phyloP scores from a whole-genome alignment of 2,797 vertebrate genomes.

The Craterocephalus amniculus region DNA sequence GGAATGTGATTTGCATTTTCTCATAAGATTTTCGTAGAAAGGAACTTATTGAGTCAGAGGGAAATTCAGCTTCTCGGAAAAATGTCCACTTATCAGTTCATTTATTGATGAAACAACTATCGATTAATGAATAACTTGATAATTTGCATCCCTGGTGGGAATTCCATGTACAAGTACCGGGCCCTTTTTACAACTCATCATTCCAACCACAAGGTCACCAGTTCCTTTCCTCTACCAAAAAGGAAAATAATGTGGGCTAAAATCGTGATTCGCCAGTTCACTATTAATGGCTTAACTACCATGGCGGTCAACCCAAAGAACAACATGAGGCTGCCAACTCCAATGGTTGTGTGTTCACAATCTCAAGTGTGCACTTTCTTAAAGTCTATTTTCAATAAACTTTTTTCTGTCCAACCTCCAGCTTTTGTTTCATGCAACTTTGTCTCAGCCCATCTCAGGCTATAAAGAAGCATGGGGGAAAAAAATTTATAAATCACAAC shows the following conservation, averaged over 20 bases:
- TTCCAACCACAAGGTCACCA: neutral
- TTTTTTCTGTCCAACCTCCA: neutral
- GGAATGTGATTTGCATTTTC: too few relatives aligned
- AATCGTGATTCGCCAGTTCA: neutral
- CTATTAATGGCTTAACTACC: too few relatives aligned
- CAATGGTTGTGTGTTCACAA: neutral
- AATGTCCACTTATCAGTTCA: too few relatives aligned
- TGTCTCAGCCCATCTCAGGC: neutral
- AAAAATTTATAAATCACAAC: neutral
- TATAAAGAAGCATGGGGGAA: slow-evolving; percentile 2
- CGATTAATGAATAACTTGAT: too few relatives aligned
- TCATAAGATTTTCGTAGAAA: too few relatives aligned
- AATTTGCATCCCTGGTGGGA: too few relatives aligned
- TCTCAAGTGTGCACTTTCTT: neutral
- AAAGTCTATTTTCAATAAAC: too few relatives aligned
- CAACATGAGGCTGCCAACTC: neutral
- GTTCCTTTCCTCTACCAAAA: neutral
- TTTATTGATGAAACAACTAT: too few relatives aligned
- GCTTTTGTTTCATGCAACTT: neutral
- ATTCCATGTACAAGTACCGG: neutral
- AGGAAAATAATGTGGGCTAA: neutral
- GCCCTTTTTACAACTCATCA: neutral
- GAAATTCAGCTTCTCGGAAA: too few relatives aligned
- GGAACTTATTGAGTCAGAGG: too few relatives aligned
- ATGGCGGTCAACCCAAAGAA: neutral